A percentile compares a stretch with the other conserved stretches of the same genome.
These are phyloP conservation scores for Peromyscus maniculatus DNA, from an alignment of 2,113 vertebrate genomes.

Conservation along the genomic window DNA sequence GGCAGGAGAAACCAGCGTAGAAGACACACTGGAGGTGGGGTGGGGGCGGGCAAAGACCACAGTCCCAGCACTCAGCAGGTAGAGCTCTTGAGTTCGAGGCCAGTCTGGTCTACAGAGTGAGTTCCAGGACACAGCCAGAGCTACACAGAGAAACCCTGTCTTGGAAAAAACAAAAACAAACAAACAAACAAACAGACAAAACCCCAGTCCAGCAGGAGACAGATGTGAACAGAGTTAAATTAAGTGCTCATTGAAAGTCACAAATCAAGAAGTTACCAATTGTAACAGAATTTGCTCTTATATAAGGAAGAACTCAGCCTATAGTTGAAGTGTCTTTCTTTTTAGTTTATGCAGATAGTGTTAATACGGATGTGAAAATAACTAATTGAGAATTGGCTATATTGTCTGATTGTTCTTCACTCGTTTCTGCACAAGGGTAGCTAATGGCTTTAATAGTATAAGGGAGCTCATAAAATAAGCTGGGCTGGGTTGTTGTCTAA, in stretches of 20 bases:
- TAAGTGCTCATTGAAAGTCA: background rate
- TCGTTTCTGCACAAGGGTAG: slow-evolving; percentile 34
- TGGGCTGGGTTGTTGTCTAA: slow-evolving; percentile 49
- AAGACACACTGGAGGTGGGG: background rate
- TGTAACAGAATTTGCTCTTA: background rate
- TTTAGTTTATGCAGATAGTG: background rate
- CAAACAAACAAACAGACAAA: background rate
- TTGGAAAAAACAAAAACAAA: background rate
- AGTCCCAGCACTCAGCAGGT: background rate
- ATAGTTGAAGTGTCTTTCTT: background rate
- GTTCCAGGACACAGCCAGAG: background rate
- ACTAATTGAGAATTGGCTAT: slow-evolving; percentile 9
- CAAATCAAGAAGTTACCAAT: background rate
- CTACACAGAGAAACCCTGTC: background rate
- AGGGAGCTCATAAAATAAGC: slow-evolving; percentile 52
- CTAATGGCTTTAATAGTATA: slow-evolving; percentile 59
- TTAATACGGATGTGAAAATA: slow-evolving; percentile 45
- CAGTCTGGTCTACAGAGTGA: background rate
- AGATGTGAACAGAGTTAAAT: slow-evolving; percentile 10
- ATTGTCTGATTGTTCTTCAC: slow-evolving; percentile 48
- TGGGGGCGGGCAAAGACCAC: background rate
- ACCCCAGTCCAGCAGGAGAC: background rate
- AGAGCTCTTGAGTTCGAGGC: background rate
- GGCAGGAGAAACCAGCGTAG: background rate
- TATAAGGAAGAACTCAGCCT: background rate